Base-by-base conservation (phyloP, 2,797 vertebrate species). In the Sorex maritimensis region DNA sequence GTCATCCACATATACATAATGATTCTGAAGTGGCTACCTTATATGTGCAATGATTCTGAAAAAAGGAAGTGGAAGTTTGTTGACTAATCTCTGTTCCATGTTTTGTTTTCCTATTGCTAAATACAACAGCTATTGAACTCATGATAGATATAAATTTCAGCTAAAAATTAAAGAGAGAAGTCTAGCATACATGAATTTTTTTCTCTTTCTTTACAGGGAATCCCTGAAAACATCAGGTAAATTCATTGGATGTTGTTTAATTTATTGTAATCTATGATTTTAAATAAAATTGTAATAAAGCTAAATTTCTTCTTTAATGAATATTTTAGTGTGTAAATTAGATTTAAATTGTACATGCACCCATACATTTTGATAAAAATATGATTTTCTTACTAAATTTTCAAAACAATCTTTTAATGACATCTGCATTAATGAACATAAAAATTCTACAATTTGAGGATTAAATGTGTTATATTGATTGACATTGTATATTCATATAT, bases 381-480 rank as follows among this genome's bases (percentile, higher is more conserved):
- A 65, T 86, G 2, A 77, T 67, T 92, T 92, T 28, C 2, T 85
- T 72, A 80, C 63, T 73, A 88, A 77, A 80, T 63, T 88, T 90
- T 11, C 77, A 73, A 88, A 74, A 79, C 41, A n/a, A 10, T 81
- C 13, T 81, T 38, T 61, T 52, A 74, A 61, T 78, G 83, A 77
- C 67, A 46, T 55, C 10, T 90, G 2, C 7, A 78, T 82, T 85
- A 88, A 10, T 44, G n/a, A 95, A 61, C 11, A 77, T 28, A 78
- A 73, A 81, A 46, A 34, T n/a, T 73, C 52, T 38, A 49, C 3
- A 88, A 8, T 34, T 94, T 83, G 21, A 44, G 75, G 41, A 24
- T 68, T 67, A 67, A 88, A 7, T 88, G 79, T 30, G 52, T 9
- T 78, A 4, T 44, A 82, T 55, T 79, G 26, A 13, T 68, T 81